Evolutionary conservation across 1,140 invertebrate species (phyloP).

Genomic region (Sminthurinus signatus): DNA sequence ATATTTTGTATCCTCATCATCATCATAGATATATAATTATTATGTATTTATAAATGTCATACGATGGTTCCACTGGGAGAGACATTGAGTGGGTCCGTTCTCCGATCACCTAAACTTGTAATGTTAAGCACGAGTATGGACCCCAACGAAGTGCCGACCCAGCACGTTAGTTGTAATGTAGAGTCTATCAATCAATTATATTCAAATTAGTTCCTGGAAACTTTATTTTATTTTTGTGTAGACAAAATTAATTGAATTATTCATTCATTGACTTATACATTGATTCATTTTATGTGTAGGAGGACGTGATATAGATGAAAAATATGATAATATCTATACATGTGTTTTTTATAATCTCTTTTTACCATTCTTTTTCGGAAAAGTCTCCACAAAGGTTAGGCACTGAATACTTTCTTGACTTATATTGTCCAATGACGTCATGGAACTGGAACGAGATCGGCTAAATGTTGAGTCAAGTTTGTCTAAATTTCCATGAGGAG

Average conservation of each 20-base stretch:
- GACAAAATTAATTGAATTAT: too few species aligned
- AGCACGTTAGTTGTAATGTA: conserved; percentile 69
- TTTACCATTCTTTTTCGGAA: conserved; percentile 67
- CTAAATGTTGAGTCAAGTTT: conserved; percentile 94
- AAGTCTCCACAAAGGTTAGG: conserved; percentile 91
- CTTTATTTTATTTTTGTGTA: too few species aligned
- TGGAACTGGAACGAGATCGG: conserved; percentile 89
- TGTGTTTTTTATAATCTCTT: too few species aligned
- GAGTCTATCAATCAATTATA: conserved; percentile 73
- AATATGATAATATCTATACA: too few species aligned
- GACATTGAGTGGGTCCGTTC: conserved; percentile 1
- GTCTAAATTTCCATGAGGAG: conserved; percentile 55
- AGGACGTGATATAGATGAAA: too few species aligned
- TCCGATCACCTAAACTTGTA: conserved; percentile 45
- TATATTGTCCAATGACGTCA: conserved; percentile 87
- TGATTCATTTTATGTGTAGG: too few species aligned
- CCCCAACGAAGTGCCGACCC: conserved; percentile 92
- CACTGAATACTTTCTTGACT: conserved; percentile 91
- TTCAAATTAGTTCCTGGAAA: too few species aligned
- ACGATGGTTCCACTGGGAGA: too few species aligned
- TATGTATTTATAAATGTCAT: conserved; percentile 95
- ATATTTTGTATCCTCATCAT: too few species aligned
- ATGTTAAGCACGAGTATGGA: conserved; percentile 78
- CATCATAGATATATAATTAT: too few species aligned
- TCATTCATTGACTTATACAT: too few species aligned